A percentile compares a stretch with the other conserved stretches of the same genome.
Conservation (phyloP, 2,888 invertebrate species). For the Serrognathus titanus region DNA sequence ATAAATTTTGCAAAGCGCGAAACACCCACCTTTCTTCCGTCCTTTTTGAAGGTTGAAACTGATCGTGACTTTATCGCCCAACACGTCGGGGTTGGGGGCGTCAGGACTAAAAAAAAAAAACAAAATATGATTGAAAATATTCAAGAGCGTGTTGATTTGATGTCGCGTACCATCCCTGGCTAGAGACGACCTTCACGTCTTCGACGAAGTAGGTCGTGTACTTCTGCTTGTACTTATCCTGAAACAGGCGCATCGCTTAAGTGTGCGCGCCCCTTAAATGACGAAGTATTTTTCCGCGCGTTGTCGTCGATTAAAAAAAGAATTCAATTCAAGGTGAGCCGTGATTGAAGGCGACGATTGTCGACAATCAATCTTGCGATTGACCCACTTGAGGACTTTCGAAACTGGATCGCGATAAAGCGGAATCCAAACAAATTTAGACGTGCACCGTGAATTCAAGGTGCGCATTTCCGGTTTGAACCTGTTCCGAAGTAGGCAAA, state of each 20-base stretch:
- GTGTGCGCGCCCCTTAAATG: background rate
- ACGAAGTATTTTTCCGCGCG: background rate
- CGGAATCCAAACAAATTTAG: too few species aligned
- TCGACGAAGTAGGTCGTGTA: conserved; percentile 69
- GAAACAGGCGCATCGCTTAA: conserved; percentile 33
- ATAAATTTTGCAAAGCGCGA: too few species aligned
- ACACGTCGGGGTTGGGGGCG: background rate
- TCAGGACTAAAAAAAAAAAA: background rate
- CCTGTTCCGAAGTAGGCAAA: too few species aligned
- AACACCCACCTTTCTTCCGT: background rate
- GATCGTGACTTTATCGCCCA: background rate
- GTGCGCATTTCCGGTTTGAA: too few species aligned
- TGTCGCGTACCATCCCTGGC: too few species aligned
- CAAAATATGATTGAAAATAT: background rate
- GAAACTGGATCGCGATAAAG: too few species aligned
- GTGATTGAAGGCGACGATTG: background rate
- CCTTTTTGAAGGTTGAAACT: background rate
- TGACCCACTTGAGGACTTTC: too few species aligned
- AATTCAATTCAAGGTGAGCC: background rate
- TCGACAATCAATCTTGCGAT: too few species aligned
- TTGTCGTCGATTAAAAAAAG: background rate
- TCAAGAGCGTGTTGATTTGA: too few species aligned
- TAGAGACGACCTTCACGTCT: conserved; percentile 50
- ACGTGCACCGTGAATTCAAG: too few species aligned
- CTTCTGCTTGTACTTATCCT: conserved; percentile 75